Conservation (phyloP, 1,140 invertebrate genomes). For the Hylaeus anthracinus region DNA sequence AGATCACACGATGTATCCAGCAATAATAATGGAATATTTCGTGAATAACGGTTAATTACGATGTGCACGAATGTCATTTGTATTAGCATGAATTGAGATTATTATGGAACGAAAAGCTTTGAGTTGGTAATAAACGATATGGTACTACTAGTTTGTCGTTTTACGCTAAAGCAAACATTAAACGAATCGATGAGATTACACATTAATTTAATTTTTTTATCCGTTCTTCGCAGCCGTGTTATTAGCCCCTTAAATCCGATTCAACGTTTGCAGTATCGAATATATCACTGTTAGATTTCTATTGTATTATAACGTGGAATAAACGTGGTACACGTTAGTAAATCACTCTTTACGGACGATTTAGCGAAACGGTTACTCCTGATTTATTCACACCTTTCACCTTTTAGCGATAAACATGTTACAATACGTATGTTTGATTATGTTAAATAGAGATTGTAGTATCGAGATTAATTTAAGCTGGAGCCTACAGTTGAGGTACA, state of each 20-base stretch:
- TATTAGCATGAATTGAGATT: neutral
- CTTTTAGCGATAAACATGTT: too few species aligned
- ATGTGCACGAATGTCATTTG: neutral
- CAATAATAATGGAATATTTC: slow-evolving; percentile 1
- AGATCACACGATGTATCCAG: neutral
- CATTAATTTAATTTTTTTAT: neutral
- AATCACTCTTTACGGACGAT: neutral
- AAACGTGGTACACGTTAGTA: neutral
- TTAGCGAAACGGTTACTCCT: too few species aligned
- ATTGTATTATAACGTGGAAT: neutral
- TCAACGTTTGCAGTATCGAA: neutral
- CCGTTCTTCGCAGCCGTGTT: neutral
- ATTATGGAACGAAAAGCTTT: slow-evolving; percentile 1
- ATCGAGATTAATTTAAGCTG: too few species aligned
- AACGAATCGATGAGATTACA: neutral
- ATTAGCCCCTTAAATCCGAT: slow-evolving; percentile 8
- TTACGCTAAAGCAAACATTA: slow-evolving; percentile 10
- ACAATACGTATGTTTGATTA: too few species aligned
- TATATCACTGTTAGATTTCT: neutral
- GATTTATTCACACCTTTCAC: too few species aligned
- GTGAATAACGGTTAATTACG: neutral
- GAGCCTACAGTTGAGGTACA: too few species aligned
- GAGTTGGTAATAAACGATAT: slow-evolving; percentile 5
- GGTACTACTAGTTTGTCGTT: neutral
- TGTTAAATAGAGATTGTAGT: too few species aligned